Conservation (phyloP, 1,140 invertebrate genomes). For the Drosophila sproati region DNA sequence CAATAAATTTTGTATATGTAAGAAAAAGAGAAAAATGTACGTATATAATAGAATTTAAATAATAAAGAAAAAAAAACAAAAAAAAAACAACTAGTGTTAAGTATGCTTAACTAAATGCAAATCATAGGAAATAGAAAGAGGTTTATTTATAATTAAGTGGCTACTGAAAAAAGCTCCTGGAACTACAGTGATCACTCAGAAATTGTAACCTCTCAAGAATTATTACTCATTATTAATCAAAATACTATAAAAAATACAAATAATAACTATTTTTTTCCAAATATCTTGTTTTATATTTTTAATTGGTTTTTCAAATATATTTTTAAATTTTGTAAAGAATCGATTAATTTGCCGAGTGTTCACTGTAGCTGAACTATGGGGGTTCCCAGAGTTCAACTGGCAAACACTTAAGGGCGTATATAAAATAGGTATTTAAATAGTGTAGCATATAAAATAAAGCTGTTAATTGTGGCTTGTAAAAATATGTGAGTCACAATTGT, state of each 20-base stretch:
- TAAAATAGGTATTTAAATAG: slow-evolving; percentile 27
- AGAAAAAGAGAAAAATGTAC: slow-evolving; percentile 75
- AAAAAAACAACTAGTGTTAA: slow-evolving; percentile 2
- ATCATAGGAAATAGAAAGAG: background rate
- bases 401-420: slow-evolving; percentile 10
- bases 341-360: background rate
- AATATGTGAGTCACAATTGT: slow-evolving; percentile 49
- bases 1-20: slow-evolving; percentile 57
- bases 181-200: too few relatives aligned
- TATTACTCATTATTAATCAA: background rate
- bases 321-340: background rate
- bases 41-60: slow-evolving; percentile 65
- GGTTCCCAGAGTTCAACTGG: slow-evolving; percentile 5
- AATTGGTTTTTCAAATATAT: background rate
- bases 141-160: background rate
- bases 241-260: background rate
- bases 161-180: too few relatives aligned
- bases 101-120: slow-evolving; percentile 20
- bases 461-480: slow-evolving; percentile 49
- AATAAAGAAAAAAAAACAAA: slow-evolving; percentile 49
- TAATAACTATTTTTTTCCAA: too few relatives aligned
- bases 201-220: too few relatives aligned
- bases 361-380: background rate
- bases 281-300: too few relatives aligned
- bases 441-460: slow-evolving; percentile 42